Conservation (phyloP, 2,113 vertebrate species). For the Illadopsis cleaveri region DNA sequence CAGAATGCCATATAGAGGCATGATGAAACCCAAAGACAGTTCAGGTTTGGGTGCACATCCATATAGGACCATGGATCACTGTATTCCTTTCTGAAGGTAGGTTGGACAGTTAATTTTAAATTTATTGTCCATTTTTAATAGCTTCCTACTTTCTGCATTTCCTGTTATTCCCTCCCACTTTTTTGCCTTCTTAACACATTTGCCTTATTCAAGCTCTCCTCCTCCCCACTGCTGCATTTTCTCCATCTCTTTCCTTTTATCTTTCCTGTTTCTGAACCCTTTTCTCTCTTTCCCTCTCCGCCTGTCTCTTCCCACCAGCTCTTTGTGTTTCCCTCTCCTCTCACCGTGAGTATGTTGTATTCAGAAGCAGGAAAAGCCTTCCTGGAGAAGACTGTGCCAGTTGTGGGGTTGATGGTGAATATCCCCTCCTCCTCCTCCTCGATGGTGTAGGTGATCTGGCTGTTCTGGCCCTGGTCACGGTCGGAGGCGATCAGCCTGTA, state of each 20-base stretch:
- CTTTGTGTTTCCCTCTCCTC: background rate
- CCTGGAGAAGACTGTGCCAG: slow-evolving; percentile 80
- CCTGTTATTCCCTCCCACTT: background rate
- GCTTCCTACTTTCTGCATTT: background rate
- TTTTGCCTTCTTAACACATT: background rate
- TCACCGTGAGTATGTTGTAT: slow-evolving; percentile 92
- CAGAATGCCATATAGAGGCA: background rate
- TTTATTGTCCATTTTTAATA: background rate
- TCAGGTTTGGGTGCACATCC: background rate
- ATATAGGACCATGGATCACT: background rate
- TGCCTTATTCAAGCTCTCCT: background rate
- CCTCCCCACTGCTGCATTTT: background rate
- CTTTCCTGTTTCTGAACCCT: background rate
- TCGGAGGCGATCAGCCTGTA: slow-evolving; percentile 89
- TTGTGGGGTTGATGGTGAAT: slow-evolving; percentile 82
- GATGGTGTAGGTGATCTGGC: slow-evolving; percentile 85
- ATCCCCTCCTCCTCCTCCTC: slow-evolving; percentile 76
- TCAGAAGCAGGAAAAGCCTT: slow-evolving; percentile 83
- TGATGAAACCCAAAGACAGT: background rate
- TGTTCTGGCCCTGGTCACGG: slow-evolving; percentile 84
- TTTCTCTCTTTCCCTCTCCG: background rate
- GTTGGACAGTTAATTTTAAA: background rate
- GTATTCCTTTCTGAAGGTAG: background rate
- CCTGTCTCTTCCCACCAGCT: background rate
- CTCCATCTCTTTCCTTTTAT: background rate